Conservation (phyloP, 2,113 vertebrate species). For the Euleptes europaea region DNA sequence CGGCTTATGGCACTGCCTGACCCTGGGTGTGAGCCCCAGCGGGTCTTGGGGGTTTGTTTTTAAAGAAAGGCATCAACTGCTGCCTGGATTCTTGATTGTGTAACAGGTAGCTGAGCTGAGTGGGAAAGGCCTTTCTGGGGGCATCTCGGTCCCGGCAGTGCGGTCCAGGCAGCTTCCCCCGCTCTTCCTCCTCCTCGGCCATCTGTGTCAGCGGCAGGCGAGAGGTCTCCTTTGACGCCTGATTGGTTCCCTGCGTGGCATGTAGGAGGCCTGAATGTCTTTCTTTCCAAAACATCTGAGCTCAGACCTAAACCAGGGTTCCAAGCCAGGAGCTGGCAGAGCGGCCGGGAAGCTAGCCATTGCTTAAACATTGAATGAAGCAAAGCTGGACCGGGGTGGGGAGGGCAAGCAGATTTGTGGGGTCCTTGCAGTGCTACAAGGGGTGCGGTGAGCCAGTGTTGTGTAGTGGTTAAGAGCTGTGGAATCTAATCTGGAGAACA, state of each 20-base stretch:
- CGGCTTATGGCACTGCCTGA: too few relatives aligned
- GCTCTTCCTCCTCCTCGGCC: not conserved
- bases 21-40: too few relatives aligned
- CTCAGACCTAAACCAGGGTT: not conserved
- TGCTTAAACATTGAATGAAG: not conserved
- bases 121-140: not conserved
- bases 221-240: too few relatives aligned
- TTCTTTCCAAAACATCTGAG: not conserved
- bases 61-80: not conserved
- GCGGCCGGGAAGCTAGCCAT: not conserved
- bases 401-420: not conserved
- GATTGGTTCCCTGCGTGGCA: not conserved
- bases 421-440: not conserved
- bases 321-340: not conserved
- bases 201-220: not conserved
- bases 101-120: not conserved
- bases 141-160: not conserved
- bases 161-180: not conserved
- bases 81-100: not conserved
- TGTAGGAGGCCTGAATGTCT: not conserved
- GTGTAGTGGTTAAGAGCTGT: too few relatives aligned
- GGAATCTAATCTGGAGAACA: not conserved
- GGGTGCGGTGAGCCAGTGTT: not conserved
- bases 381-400: too few relatives aligned
- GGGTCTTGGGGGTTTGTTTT: too few relatives aligned